phyloP scores from a whole-genome alignment of 2,113 vertebrate genomes.

The Perca fluviatilis region DNA sequence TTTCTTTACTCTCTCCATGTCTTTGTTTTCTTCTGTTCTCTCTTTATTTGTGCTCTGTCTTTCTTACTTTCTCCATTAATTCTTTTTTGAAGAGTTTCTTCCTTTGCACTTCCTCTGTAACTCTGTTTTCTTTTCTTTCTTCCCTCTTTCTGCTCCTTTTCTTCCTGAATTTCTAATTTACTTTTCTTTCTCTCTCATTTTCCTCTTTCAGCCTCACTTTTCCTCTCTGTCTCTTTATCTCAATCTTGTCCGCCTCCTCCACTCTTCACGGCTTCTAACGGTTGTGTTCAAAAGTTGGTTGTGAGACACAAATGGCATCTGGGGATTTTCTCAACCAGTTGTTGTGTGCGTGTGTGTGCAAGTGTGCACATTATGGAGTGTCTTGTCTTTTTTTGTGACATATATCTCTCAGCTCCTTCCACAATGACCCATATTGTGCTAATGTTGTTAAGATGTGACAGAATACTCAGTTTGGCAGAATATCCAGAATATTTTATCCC shows the following conservation, averaged over 20 bases:
- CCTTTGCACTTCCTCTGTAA: neutral
- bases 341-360: neutral
- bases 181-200: neutral
- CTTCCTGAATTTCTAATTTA: neutral
- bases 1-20: conserved; percentile 39
- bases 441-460: conserved; percentile 11
- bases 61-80: conserved; percentile 15
- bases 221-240: conserved; percentile 1
- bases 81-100: neutral
- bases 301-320: conserved; percentile 8
- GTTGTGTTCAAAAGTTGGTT: conserved; percentile 39
- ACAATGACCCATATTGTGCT: conserved; percentile 26
- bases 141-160: neutral
- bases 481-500: conserved; percentile 8
- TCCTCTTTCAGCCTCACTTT: neutral
- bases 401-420: conserved; percentile 33
- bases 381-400: conserved; percentile 40
- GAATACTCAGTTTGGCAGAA: conserved; percentile 31
- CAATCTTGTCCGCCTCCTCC: conserved; percentile 1
- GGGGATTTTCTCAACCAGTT: conserved; percentile 26
- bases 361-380: neutral
- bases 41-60: conserved; percentile 21
- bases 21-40: conserved; percentile 32
- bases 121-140: conserved; percentile 10
- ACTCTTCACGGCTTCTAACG: conserved; percentile 8